These are phyloP conservation scores for Cosmia pyralina DNA, from an alignment of 2,888 invertebrate species.

Conservation along the genomic window DNA sequence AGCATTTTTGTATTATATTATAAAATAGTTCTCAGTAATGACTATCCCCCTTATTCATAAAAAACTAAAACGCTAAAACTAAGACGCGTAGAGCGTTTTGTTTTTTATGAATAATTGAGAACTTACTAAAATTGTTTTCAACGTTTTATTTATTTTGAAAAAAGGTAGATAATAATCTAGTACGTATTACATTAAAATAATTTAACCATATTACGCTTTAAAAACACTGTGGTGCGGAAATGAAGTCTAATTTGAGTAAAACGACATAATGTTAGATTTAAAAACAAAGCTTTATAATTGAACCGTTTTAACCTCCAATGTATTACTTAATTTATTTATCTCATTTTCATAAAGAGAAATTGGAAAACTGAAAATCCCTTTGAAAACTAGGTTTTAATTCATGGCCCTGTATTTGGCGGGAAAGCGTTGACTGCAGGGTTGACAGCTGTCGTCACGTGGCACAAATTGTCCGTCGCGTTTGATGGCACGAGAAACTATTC, in stretches of 20 bases:
- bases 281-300: neutral
- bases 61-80: too few relatives aligned
- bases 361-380: neutral
- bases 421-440: conserved; percentile 22
- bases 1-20: neutral
- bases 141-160: neutral
- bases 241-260: neutral
- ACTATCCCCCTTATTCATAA: neutral
- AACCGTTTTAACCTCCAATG: neutral
- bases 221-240: neutral
- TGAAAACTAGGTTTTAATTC: neutral
- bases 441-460: conserved; percentile 54
- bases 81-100: too few relatives aligned
- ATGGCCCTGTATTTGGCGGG: conserved; percentile 10
- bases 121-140: neutral
- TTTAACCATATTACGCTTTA: neutral
- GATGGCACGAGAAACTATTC: neutral
- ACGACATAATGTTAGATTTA: neutral
- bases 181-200: neutral
- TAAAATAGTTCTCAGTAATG: neutral
- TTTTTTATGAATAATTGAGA: neutral
- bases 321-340: neutral
- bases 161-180: neutral
- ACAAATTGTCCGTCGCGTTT: conserved; percentile 32
- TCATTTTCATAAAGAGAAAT: neutral